Evolutionary conservation across 2,113 vertebrate genomes (phyloP), one percentile per base, ranked within the genome.

Genomic region (Epinephelus fuscoguttatus): DNA sequence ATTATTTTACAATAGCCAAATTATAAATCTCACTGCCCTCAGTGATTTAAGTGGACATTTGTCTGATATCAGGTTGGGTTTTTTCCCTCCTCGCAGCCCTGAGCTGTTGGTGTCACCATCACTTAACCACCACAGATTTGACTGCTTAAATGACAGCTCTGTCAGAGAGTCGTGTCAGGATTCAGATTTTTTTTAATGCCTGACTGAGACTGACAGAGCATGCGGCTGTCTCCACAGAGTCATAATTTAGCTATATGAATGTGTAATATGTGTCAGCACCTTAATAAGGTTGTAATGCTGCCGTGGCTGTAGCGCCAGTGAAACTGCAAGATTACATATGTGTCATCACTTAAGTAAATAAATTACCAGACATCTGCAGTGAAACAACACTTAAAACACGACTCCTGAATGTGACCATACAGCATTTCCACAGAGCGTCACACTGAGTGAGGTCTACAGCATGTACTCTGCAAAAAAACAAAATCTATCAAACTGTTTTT

Each of bases 1-100:
- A 95, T 94, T 88, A 91, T 89, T 93, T 91, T 79, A 93, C 88
- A 88, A 88, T 84, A 84, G 87, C 87, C 77, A 91, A 92, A 92
- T 92, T 86, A 92, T 86, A 90, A 81, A 85, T 89, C 70, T 73
- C 82, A 72, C 84, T 91, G 85, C 83, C 84, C 86, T 92, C 76
- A 33, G 81, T 78, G 75, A 77, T 91, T 85, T 84, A 42, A 84
- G 78, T 81, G 79, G 64, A 89, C 67, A 84, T 91, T 91, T 88
- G 78, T 86, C 85, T 92, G 86, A 84, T 87, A 88, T 66, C 56
- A 74, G 61, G 72, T 64, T 49, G 30, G 30, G 5, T 37, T 37
- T 37, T 37, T 87, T 81, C 89, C 57, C 66, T 79, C 82, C 72
- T 70, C 64, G 61, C 75, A 80, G 67, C 82, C 90, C 81, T 84